Conservation (phyloP, 2,113 vertebrate species). For the Pithys albifrons region DNA sequence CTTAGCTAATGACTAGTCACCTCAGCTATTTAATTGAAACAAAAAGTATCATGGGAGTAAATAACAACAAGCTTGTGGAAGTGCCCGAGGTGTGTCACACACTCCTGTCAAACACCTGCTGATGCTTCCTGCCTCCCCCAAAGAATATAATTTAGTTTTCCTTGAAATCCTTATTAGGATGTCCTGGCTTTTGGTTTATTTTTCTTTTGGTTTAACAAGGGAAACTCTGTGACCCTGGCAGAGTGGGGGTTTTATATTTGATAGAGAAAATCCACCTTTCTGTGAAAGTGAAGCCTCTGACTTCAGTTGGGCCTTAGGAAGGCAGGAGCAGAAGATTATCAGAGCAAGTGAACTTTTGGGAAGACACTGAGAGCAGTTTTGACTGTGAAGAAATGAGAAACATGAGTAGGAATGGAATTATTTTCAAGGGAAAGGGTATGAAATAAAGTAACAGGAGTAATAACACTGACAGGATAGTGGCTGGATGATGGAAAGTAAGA, state of each 20-base stretch:
- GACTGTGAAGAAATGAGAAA: not conserved
- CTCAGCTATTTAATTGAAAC: not conserved
- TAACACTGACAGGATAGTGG: not conserved
- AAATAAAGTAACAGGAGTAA: not conserved
- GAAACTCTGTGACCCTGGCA: not conserved
- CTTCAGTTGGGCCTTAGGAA: not conserved
- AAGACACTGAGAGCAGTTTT: not conserved
- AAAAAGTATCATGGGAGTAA: not conserved
- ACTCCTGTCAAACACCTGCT: not conserved
- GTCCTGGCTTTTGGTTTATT: accelerated
- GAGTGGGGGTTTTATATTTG: not conserved
- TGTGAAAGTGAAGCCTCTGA: constrained; percentile 1
- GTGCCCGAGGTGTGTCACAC: not conserved
- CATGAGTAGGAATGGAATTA: not conserved
- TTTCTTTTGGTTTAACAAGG: not conserved
- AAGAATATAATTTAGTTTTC: not conserved
- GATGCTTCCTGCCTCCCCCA: not conserved
- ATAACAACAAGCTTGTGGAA: not conserved
- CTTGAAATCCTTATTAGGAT: not conserved
- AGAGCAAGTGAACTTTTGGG: constrained; percentile 1
- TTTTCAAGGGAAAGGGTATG: not conserved
- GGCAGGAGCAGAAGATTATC: not conserved
- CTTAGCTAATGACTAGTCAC: not conserved
- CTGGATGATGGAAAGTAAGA: not conserved
- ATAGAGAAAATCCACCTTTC: not conserved